Evolutionary conservation across 2,113 vertebrate species (phyloP), one percentile per base, ranked within the genome.

Genomic region (Orthochromis indermauri): DNA sequence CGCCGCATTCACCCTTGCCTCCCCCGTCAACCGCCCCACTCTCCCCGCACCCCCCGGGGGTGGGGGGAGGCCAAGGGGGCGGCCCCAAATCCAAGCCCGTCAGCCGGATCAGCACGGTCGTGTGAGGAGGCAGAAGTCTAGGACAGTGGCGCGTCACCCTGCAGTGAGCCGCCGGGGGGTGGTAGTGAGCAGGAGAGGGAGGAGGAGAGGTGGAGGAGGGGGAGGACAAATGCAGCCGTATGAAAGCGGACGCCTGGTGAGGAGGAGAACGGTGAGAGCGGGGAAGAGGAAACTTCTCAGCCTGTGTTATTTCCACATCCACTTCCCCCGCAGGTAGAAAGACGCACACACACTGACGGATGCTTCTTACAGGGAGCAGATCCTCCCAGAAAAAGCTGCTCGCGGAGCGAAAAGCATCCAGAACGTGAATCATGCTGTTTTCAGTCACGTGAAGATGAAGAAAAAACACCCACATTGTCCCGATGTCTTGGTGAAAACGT

Each of bases 91-190:
- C 97, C 82, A 98, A 98, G 71, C 97, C 97, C 28, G 94, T 96
- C 94, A 98, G 97, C 94, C 97, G 98, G 94, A 98, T 98, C 96
- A 98, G 98, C 95, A 98, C 98, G 6, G 97, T 98, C 84, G 98
- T 98, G 94, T 98, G 95, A 98, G 93, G 91, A 91, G 90, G 82
- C 84, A 81, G 57, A 92, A 87, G 76, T 68, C 33, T 1, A 80
- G 89, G 90, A 85, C 84, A 35, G 78, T 83, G 81, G 89, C 86
- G 81, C 89, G 81, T 81, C 88, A 88, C 33, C 86, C 91, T 6
- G 51, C 83, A 10, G 51, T 13, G 26, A 84, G 86, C 82, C 93
- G 86, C 61, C 83, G 83, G 90, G 89, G 78, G 91, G 90, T 63
- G 10, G 84, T 90, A 31, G 82, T 90, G 51, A 84, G 89, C 80